A percentile compares a stretch with the other conserved stretches of the same genome.
These are phyloP conservation scores for Hemicordylus capensis DNA, from an alignment of 2,113 vertebrate genomes.

Conservation along the genomic window DNA sequence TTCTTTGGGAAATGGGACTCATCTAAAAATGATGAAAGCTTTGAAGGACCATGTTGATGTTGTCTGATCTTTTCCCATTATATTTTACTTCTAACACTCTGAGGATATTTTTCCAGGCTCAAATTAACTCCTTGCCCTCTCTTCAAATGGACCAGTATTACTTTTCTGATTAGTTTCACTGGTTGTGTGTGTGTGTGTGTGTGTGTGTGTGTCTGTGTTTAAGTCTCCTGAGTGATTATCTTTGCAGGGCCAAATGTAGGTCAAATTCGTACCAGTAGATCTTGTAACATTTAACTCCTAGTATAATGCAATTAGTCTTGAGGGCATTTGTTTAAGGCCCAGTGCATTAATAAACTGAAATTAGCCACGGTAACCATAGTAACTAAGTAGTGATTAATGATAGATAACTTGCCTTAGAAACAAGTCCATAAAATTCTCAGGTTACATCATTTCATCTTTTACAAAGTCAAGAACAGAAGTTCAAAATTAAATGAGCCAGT, in stretches of 20 bases:
- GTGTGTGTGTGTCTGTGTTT: not conserved
- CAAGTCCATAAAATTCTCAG: constrained; percentile 1
- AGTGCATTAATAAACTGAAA: constrained; percentile 49
- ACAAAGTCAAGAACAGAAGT: not conserved
- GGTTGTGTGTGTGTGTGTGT: not conserved
- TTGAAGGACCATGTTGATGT: constrained; percentile 1
- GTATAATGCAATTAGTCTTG: constrained; percentile 31
- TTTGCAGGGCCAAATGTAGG: constrained; percentile 38
- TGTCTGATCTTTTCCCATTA: constrained; percentile 9
- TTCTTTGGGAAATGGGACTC: not conserved
- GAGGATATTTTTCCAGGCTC: constrained; percentile 14
- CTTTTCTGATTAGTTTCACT: constrained; percentile 52
- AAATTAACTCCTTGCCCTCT: constrained; percentile 35
- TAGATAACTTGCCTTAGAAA: constrained; percentile 31
- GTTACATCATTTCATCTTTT: not conserved
- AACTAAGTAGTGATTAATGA: constrained; percentile 46
- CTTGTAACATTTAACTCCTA: constrained; percentile 37
- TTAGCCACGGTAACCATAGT: constrained; percentile 42
- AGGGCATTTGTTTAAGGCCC: constrained; percentile 35
- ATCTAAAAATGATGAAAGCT: constrained; percentile 26
- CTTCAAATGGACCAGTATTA: constrained; percentile 21
- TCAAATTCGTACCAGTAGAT: constrained; percentile 43
- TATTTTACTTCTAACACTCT: constrained; percentile 14
- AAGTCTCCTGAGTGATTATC: constrained; percentile 32
- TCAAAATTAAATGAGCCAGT: not conserved